These are phyloP conservation scores for Nephrotoma guestfalica DNA, from an alignment of 2,888 invertebrate species.

Conservation along the genomic window DNA sequence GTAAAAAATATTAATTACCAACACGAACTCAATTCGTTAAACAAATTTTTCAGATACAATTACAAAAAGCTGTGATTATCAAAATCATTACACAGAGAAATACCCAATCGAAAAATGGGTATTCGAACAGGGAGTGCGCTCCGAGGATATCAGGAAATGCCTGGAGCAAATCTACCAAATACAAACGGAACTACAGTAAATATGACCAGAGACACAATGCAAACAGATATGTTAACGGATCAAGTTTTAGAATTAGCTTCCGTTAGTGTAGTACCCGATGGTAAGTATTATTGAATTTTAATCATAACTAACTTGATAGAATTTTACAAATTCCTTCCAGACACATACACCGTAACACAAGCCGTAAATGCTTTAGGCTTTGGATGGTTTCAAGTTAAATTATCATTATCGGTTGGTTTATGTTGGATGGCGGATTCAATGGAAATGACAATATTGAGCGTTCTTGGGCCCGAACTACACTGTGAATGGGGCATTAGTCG, in stretches of 20 bases:
- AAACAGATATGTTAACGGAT: conserved; percentile 16
- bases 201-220: background rate
- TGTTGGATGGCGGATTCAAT: conserved; percentile 97
- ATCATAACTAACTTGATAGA: background rate
- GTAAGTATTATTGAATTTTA: conserved; percentile 25
- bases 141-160: conserved; percentile 20
- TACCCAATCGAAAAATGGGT: conserved; percentile 13
- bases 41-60: background rate
- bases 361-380: conserved; percentile 77
- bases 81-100: background rate
- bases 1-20: no score
- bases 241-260: conserved; percentile 48
- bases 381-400: conserved; percentile 78
- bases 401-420: conserved; percentile 67
- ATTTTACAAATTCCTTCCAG: conserved; percentile 34
- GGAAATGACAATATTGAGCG: conserved; percentile 95
- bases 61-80: background rate
- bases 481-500: conserved; percentile 84
- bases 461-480: conserved; percentile 82
- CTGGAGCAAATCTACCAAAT: conserved; percentile 15
- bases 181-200: background rate
- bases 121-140: conserved; percentile 14
- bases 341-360: conserved; percentile 74
- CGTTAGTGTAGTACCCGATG: conserved; percentile 51
- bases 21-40: no score